Evolutionary conservation across 2,797 vertebrate species (phyloP).

Genomic region (Mallotus villosus): DNA sequence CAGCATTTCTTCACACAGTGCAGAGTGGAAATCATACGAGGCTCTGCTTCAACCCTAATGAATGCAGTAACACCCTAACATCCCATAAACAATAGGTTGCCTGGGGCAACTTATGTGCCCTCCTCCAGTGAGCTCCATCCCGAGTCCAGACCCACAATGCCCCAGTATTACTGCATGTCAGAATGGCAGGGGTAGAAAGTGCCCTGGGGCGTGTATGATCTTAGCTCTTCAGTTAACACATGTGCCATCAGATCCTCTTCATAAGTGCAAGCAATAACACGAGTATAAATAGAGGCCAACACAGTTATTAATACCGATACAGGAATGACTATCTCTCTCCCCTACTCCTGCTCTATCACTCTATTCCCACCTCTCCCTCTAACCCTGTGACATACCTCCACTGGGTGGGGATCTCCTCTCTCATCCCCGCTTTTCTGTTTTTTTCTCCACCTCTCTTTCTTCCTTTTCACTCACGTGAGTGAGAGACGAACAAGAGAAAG

Average conservation of each 20-base stretch:
- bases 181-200: no score
- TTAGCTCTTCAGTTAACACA: not conserved
- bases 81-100: no score
- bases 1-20: no score
- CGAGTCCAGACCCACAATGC: no score
- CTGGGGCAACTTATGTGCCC: not conserved
- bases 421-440: not conserved
- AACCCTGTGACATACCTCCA: not conserved
- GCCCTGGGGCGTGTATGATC: no score
- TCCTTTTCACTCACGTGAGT: not conserved
- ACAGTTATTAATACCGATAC: slow-evolving; percentile 45
- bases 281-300: slow-evolving; percentile 47
- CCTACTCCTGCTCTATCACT: not conserved
- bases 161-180: no score
- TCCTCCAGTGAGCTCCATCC: not conserved
- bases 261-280: slow-evolving; percentile 25
- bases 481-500: not conserved
- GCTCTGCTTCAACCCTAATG: no score
- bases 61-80: no score
- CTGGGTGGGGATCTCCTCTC: slow-evolving; percentile 4
- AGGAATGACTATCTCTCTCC: slow-evolving; percentile 26
- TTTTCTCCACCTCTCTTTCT: not conserved
- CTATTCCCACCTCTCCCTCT: not conserved
- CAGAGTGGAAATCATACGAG: no score
- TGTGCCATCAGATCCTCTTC: slow-evolving; percentile 32